phyloP scores from a whole-genome alignment of 2,113 vertebrate species.

The Oryzias celebensis region DNA sequence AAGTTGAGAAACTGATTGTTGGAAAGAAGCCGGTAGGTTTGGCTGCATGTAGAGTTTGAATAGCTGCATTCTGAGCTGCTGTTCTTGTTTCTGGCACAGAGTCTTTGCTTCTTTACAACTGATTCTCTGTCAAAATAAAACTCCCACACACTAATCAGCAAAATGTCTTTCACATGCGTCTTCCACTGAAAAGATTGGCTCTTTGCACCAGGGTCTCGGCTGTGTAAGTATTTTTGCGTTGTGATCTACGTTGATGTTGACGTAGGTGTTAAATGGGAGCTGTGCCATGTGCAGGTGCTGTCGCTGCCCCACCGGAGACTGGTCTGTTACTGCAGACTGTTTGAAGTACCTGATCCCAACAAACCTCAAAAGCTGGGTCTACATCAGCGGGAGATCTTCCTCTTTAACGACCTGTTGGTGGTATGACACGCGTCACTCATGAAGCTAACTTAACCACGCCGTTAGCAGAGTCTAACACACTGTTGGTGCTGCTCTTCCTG shows the following conservation, averaged over 20 bases:
- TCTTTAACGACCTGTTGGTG: slow-evolving; percentile 98
- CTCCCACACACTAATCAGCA: slow-evolving; percentile 7
- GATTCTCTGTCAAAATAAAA: background rate
- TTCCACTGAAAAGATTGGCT: slow-evolving; percentile 85
- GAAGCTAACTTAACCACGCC: background rate
- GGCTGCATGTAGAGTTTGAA: slow-evolving; percentile 2
- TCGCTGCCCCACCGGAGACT: slow-evolving; percentile 93
- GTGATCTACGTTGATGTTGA: background rate
- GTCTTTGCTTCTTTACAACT: slow-evolving; percentile 1
- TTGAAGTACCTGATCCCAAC: slow-evolving; percentile 96
- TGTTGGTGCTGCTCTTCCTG: slow-evolving; percentile 13
- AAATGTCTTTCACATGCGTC: slow-evolving; percentile 21
- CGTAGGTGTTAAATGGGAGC: background rate
- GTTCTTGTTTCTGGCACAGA: background rate
- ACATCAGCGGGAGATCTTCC: slow-evolving; percentile 97
- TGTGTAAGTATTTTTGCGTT: slow-evolving; percentile 88
- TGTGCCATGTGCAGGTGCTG: slow-evolving; percentile 80
- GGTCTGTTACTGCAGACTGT: slow-evolving; percentile 96
- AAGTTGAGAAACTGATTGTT: slow-evolving; percentile 97
- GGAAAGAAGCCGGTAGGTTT: slow-evolving; percentile 93
- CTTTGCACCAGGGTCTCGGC: slow-evolving; percentile 93
- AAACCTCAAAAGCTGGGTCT: slow-evolving; percentile 96
- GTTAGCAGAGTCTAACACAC: slow-evolving; percentile 1
- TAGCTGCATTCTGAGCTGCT: background rate
- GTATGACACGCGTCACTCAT: slow-evolving; percentile 71